Evolutionary conservation across 2,888 invertebrate species (phyloP).

Genomic region (Plutella xylostella): DNA sequence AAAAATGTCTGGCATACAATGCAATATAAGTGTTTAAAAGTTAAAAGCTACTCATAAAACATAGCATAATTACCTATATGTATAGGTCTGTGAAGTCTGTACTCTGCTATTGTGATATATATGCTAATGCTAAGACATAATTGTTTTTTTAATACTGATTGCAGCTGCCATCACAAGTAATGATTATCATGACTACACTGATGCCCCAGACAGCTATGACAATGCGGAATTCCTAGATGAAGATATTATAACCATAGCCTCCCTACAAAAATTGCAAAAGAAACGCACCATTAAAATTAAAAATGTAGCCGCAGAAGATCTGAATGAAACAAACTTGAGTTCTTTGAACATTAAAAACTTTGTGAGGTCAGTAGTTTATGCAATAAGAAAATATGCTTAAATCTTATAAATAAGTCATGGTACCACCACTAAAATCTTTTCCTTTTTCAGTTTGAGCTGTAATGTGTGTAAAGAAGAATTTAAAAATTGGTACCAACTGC

Average conservation of each 20-base stretch:
- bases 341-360: conserved; percentile 51
- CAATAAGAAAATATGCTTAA: too few species aligned
- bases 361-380: conserved; percentile 27
- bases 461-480: conserved; percentile 37
- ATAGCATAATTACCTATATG: neutral
- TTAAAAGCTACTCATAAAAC: neutral
- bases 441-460: conserved; percentile 38
- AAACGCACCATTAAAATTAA: too few species aligned
- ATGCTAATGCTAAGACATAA: too few species aligned
- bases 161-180: conserved; percentile 35
- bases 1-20: too few species aligned
- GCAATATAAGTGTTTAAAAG: neutral
- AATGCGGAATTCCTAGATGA: too few species aligned
- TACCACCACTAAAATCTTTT: conserved; percentile 5
- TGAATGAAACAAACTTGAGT: conserved; percentile 30
- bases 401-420: too few species aligned
- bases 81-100: neutral
- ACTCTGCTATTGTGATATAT: too few species aligned
- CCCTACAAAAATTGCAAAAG: conserved; percentile 38
- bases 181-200: conserved; percentile 24
- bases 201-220: conserved; percentile 23
- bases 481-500: conserved; percentile 41
- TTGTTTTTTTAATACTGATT: too few species aligned
- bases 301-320: too few species aligned
- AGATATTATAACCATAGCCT: conserved; percentile 45